Percentiles rank a stretch among this genome's conserved stretches.
These are phyloP conservation scores for Arctia plantaginis DNA, from an alignment of 2,888 invertebrate species.

Conservation along the genomic window DNA sequence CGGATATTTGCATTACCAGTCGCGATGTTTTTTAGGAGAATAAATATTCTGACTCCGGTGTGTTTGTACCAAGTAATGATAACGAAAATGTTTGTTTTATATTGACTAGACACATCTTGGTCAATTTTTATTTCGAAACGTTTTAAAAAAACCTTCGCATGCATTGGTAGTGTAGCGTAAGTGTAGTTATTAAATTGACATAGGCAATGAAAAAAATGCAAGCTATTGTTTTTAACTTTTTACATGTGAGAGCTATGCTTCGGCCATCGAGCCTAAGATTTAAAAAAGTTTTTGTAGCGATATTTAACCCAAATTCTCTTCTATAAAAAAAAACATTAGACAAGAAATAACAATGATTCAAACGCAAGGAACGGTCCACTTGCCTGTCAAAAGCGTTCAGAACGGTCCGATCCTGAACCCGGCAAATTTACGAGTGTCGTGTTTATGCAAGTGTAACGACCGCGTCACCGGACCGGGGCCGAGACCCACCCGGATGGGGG, in stretches of 20 bases:
- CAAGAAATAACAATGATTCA: constrained; percentile 12
- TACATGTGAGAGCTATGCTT: too few species aligned
- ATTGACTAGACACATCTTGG: background rate
- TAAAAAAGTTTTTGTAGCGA: background rate
- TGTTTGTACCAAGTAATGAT: background rate
- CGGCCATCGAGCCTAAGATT: too few species aligned
- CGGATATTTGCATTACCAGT: constrained; percentile 46
- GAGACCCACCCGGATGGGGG: background rate
- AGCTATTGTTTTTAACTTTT: too few species aligned
- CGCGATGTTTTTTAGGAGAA: constrained; percentile 36
- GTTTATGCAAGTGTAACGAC: constrained; percentile 14
- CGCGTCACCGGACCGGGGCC: constrained; percentile 8
- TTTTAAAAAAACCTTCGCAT: background rate
- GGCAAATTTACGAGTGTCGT: constrained; percentile 17
- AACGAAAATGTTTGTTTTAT: background rate
- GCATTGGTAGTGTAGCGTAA: too few species aligned
- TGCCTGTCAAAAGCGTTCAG: constrained; percentile 2
- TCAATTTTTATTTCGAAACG: background rate
- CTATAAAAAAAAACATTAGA: background rate
- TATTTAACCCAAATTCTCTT: background rate
- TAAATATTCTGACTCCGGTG: constrained; percentile 29
- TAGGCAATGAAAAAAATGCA: too few species aligned
- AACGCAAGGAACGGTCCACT: constrained; percentile 1
- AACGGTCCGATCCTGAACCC: constrained; percentile 1
- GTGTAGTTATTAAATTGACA: too few species aligned